Evolutionary conservation across 2,888 invertebrate species (phyloP), one percentile per base, ranked within the genome.

Genomic region (Pterobdella sp.): DNA sequence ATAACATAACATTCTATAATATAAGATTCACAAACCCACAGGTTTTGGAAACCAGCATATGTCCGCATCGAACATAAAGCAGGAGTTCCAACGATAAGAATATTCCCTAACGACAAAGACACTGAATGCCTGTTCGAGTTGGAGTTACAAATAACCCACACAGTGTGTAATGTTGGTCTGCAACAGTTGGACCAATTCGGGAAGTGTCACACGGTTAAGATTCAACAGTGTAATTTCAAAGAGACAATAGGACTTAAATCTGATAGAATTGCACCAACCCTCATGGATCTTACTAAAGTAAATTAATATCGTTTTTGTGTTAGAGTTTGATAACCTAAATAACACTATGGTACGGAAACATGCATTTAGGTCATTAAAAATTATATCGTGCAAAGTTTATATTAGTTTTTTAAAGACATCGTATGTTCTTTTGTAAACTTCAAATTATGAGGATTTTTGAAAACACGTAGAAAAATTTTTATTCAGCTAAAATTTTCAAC

Each of bases 131-230:
- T 95, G 85, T 94, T 96, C 85, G 96, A 96, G 85, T 86, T 96
- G 78, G 65, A 67, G 0, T 68, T 77, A 32, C 78, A 78, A 94
- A 90, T 94, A 0, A 94, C 93, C 83, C 96, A 96, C 85, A 94
- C 94, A 1, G 90, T 95, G 66, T 95, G 94, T 1, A 94, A 85
- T 75, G 78, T 84, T 18, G 81, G 82, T 1, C 79, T 86, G 52
- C 98, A 98, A 85, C 97, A 97, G 84, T 97, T 93, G 83, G 98
- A 99, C 85, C 93, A 95, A 84, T 99, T 91, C 83, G 97, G 97
- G 37, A 99, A 99, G 86, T 96, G 98, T 79, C 97, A 98, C 86
- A 98, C 98, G 0, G 89, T 97, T 73, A 97, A 94, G 84, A 85
- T 95, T 78, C 97, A 97, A 84, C 96, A 95, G 82, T 91, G 97